These are phyloP conservation scores for Cyanoderma ruficeps DNA, from an alignment of 2,113 vertebrate genomes.

Conservation along the genomic window DNA sequence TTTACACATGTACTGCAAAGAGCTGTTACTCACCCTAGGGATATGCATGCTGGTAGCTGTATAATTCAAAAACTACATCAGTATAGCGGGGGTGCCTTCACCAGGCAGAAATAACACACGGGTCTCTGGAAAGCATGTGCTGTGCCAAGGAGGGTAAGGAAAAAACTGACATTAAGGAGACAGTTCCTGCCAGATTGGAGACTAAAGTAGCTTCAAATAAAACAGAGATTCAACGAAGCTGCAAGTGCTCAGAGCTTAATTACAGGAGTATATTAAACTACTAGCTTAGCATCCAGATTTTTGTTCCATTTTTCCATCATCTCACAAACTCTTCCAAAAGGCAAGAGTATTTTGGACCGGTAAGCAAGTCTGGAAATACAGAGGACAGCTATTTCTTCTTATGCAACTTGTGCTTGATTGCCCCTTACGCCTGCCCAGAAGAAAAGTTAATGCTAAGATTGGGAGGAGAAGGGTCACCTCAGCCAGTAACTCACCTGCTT, in stretches of 20 bases:
- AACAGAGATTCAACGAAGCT: background rate
- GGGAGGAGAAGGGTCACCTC: background rate
- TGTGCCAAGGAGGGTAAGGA: background rate
- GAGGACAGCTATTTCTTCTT: background rate
- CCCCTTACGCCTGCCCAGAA: background rate
- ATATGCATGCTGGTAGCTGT: background rate
- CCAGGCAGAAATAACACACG: background rate
- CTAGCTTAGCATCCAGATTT: background rate
- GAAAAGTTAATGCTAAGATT: background rate
- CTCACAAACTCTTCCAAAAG: background rate
- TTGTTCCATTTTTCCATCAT: background rate
- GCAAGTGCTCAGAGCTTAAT: background rate
- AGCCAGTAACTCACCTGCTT: background rate
- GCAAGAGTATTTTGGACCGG: background rate
- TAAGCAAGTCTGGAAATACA: background rate
- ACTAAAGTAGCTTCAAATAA: background rate
- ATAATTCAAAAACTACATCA: background rate
- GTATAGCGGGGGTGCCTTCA: background rate
- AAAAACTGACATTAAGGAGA: background rate
- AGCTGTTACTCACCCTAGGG: background rate
- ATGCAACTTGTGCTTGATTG: rapidly evolving
- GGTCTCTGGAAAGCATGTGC: background rate
- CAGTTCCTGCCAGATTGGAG: background rate
- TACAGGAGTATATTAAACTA: background rate
- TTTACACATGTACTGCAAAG: conserved; percentile 24